Base-by-base conservation (phyloP, 2,113 vertebrate species). In the Solea senegalensis region DNA sequence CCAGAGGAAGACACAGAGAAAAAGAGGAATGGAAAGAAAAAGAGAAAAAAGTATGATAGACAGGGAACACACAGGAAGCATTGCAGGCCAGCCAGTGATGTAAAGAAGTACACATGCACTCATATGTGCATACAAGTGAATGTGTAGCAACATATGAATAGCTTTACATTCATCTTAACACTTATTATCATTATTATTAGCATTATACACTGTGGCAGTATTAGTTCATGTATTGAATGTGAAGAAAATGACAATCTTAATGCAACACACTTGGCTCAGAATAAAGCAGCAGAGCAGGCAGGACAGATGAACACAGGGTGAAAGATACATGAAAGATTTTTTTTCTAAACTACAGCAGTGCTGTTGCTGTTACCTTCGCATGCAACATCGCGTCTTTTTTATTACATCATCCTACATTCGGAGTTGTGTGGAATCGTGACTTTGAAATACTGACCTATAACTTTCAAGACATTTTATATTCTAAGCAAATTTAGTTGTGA, bases 1-100 rank as follows among this genome's bases (percentile, higher is more conserved):
- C 44, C 26, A 43, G 54, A 71, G 49, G 63, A 72, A 69, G 57
- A 73, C 57, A 77, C 7, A 65, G 63, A 82, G 34, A 57, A 46
- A 41, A 27, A 70, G 57, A 81, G 26, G 27, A 60, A 82, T 34
- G 68, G 71, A 79, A 51, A 68, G 59, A 84, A 6, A 81, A 41
- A 74, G 62, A 64, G 21, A 11, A 64, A 45, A 76, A 11, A 66
- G 74, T 27, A 77, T 88, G 82, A 88, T 76, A 72, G 86, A 84
- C 57, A 27, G 44, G 51, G 66, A 78, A 80, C 7, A 3, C 53
- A 88, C 72, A 74, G 65, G 80, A 88, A 86, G 83, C 68, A 0
- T 78, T 74, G 16, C 60, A 75, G 59, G 60, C 65, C 76, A 77
- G 75, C 65, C 51, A 56, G 56, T 34, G 74, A 81, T 16, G 49